Percentiles rank a stretch among this genome's conserved stretches.
These are phyloP conservation scores for Paedocypris micromegethes DNA, from an alignment of 2,797 vertebrate species.

Conservation along the genomic window DNA sequence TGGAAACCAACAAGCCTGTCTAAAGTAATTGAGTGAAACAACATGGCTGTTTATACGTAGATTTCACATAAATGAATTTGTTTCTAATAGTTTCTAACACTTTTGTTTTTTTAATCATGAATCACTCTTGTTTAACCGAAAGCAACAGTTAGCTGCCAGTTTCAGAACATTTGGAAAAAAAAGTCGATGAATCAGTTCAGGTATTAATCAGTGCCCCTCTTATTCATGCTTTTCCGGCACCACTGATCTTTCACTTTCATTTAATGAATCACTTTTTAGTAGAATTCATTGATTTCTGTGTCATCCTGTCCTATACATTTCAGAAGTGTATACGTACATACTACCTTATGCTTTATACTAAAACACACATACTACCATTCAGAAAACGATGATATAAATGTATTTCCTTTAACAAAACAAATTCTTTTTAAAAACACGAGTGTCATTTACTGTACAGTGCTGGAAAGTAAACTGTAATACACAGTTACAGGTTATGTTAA, in stretches of 20 bases:
- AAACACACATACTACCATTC: no score
- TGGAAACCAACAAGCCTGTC: background rate
- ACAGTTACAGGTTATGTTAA: no score
- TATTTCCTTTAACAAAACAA: no score
- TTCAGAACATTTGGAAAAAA: conserved; percentile 37
- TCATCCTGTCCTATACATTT: no score
- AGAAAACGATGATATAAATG: no score
- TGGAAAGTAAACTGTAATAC: no score
- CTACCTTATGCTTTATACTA: no score
- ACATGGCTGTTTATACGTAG: background rate
- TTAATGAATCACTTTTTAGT: conserved; percentile 46
- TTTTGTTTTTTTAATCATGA: conserved; percentile 24
- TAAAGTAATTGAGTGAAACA: background rate
- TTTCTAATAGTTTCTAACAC: no score
- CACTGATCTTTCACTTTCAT: conserved; percentile 30
- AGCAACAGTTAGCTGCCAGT: conserved; percentile 36
- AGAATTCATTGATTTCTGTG: conserved; percentile 28
- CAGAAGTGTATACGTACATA: no score
- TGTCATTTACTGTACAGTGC: no score
- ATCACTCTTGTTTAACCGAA: conserved; percentile 41
- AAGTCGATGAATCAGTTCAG: conserved; percentile 36
- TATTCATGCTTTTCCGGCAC: conserved; percentile 44
- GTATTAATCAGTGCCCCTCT: conserved; percentile 37
- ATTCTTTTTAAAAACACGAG: no score
- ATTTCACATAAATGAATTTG: no score